Evolutionary conservation across 2,888 invertebrate genomes (phyloP), one percentile per base, ranked within the genome.

Genomic region (Pilophorus perplexus): DNA sequence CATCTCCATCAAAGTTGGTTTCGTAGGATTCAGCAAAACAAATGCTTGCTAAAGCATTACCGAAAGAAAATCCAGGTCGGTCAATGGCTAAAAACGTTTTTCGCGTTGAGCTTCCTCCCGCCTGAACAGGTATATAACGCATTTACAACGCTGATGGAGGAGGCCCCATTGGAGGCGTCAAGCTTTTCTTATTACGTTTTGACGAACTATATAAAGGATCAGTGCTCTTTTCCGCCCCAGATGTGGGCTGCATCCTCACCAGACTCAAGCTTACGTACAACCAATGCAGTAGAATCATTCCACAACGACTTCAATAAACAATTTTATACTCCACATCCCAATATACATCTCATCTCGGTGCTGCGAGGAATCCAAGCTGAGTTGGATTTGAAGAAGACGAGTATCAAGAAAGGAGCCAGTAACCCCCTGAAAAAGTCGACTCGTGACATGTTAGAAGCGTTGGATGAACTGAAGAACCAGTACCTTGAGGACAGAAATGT

Each of bases 371-470:
- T 44, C 18, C 44, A 44, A 44, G 44, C 44, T 6, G 44, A 44
- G 3, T 44, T 12, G 18, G 18, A 44, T 16, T 44, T 44, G 14
- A 42, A 40, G 40, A 40, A 40, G 40, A 40, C 40, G 40, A 40
- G 40, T 40, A 40, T 44, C 44, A 44, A 44, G 44, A 44, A 44
- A 44, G 44, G 44, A 44, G 44, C 44, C 44, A 44, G 44, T 44
- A 44, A 16, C 44, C 44, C 44, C 44, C 44, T 44, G 44, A 44
- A 44, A 44, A 44, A 16, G 44, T 44, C 44, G 18, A 44, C 44
- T 44, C 3, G 44, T 44, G 44, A 44, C 44, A 44, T 5, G 40
- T 40, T 40, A 16, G 18, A 44, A 44, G 16, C 14, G 14, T 44
- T 44, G 44, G 44, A 44, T 16, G 44, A 44, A 44, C 44, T 44